Percentiles rank a stretch among this genome's conserved stretches.
Evolutionary conservation across 2,888 invertebrate genomes (phyloP).

Genomic region (Gastrophysa polygoni): DNA sequence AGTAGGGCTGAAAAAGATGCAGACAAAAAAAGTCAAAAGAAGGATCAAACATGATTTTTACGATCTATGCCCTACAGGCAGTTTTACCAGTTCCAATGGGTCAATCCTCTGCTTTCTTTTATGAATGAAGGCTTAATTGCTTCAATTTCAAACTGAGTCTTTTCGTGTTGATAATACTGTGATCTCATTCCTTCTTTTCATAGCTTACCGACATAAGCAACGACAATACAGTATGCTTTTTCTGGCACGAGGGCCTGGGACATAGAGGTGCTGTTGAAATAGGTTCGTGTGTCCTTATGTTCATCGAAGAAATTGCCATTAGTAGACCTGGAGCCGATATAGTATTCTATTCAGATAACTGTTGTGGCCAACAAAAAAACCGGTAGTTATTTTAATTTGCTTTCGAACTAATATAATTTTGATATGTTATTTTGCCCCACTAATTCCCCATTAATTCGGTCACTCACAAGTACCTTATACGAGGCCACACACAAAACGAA

Average conservation of each 20-base stretch:
- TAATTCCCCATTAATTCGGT: slow-evolving; percentile 19
- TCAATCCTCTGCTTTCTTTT: slow-evolving; percentile 44
- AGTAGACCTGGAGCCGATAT: slow-evolving; percentile 12
- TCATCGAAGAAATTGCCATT: slow-evolving; percentile 16
- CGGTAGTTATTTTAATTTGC: not conserved
- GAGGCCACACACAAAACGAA: slow-evolving; percentile 29
- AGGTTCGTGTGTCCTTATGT: slow-evolving; percentile 16
- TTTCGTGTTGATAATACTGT: not conserved
- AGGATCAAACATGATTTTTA: slow-evolving; percentile 18
- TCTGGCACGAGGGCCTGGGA: slow-evolving; percentile 30
- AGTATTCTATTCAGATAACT: slow-evolving; percentile 23
- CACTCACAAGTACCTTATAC: slow-evolving; percentile 27
- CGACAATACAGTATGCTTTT: slow-evolving; percentile 13
- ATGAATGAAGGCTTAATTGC: slow-evolving; percentile 23
- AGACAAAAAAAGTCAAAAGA: slow-evolving; percentile 7
- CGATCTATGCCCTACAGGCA: slow-evolving; percentile 48
- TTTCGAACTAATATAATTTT: slow-evolving; percentile 8
- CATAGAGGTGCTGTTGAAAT: slow-evolving; percentile 28
- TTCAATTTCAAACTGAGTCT: slow-evolving; percentile 13
- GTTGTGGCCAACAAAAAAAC: slow-evolving; percentile 23
- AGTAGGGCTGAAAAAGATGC: slow-evolving; percentile 16
- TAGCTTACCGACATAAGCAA: slow-evolving; percentile 14
- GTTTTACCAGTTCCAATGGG: slow-evolving; percentile 46
- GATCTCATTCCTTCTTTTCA: slow-evolving; percentile 13
- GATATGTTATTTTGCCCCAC: slow-evolving; percentile 17